These are phyloP conservation scores for Nomada hirtipes DNA, from an alignment of 2,888 invertebrate genomes.

Conservation along the genomic window DNA sequence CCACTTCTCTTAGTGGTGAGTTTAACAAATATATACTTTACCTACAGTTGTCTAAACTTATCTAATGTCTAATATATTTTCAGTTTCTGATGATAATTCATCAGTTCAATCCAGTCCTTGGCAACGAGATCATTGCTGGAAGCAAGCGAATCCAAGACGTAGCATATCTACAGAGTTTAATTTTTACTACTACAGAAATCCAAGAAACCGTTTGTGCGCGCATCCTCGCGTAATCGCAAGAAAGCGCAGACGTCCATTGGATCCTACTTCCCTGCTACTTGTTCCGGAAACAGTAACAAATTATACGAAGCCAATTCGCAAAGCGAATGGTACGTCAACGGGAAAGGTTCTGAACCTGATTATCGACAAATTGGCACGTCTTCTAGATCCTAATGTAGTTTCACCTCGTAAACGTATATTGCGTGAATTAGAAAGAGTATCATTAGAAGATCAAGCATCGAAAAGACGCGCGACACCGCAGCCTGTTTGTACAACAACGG, in stretches of 20 bases:
- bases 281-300: conserved; percentile 69
- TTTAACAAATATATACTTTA: conserved; percentile 31
- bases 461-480: conserved; percentile 85
- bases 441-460: conserved; percentile 88
- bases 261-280: conserved; percentile 81
- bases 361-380: conserved; percentile 81
- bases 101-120: conserved; percentile 96
- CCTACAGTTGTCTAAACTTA: too few species aligned
- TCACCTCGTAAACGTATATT: conserved; percentile 94
- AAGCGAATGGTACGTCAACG: conserved; percentile 71
- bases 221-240: conserved; percentile 84
- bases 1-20: conserved; percentile 93
- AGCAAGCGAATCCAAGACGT: conserved; percentile 91
- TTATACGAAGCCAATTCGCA: conserved; percentile 70
- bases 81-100: conserved; percentile 95
- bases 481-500: conserved; percentile 70
- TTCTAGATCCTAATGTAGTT: conserved; percentile 87
- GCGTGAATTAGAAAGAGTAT: conserved; percentile 92
- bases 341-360: conserved; percentile 80
- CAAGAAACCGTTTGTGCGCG: conserved; percentile 83
- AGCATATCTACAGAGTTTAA: conserved; percentile 91
- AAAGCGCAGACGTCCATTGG: conserved; percentile 90
- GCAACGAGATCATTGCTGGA: conserved; percentile 96
- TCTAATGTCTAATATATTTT: conserved; percentile 63
- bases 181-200: conserved; percentile 89